phyloP scores from a whole-genome alignment of 2,888 invertebrate genomes.

The Agrotis segetum region DNA sequence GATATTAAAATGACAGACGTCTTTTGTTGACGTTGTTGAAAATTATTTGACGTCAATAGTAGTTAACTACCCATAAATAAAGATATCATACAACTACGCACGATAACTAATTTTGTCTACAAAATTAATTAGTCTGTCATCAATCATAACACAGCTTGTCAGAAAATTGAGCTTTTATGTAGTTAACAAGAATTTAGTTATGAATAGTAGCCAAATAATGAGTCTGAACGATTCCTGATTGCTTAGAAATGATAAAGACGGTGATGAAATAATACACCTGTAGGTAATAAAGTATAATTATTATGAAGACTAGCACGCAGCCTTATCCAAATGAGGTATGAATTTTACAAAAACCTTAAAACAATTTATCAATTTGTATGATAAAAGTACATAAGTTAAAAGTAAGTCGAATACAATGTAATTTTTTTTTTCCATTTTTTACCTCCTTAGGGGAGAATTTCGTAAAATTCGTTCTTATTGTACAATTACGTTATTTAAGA shows the following conservation, averaged over 20 bases:
- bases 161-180: constrained; percentile 20
- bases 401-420: too few relatives aligned
- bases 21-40: too few relatives aligned
- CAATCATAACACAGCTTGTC: neutral
- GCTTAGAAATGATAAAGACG: constrained; percentile 15
- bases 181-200: constrained; percentile 32
- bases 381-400: too few relatives aligned
- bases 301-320: neutral
- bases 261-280: constrained; percentile 15
- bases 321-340: too few relatives aligned
- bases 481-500: too few relatives aligned
- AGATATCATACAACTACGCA: neutral
- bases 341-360: too few relatives aligned
- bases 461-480: too few relatives aligned
- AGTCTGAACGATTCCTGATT: constrained; percentile 36
- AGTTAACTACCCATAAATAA: neutral
- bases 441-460: too few relatives aligned
- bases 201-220: constrained; percentile 26
- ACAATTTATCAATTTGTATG: too few relatives aligned
- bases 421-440: too few relatives aligned
- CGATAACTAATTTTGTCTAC: neutral
- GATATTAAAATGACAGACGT: too few relatives aligned
- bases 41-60: too few relatives aligned
- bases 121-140: constrained; percentile 3
- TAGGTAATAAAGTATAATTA: neutral